These are phyloP conservation scores for Epistrophella euchroma DNA, from an alignment of 2,888 invertebrate genomes.

Conservation along the genomic window DNA sequence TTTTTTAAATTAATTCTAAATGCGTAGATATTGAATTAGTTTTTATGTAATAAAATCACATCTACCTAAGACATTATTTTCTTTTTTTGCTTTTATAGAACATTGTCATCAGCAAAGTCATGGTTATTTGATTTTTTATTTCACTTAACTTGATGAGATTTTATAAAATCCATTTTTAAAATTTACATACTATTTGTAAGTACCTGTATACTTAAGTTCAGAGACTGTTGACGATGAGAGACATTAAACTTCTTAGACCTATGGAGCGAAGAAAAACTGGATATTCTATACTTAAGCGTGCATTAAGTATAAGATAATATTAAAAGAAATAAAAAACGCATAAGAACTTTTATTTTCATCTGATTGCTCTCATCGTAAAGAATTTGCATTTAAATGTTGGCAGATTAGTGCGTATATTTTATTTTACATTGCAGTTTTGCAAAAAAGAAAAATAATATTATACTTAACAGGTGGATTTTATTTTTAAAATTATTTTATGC, in stretches of 20 bases:
- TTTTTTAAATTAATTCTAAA: background rate
- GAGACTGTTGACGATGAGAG: background rate
- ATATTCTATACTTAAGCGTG: background rate
- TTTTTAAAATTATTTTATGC: background rate
- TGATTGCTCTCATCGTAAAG: background rate
- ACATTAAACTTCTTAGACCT: slow-evolving; percentile 3
- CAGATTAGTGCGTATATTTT: background rate
- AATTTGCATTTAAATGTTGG: slow-evolving; percentile 20
- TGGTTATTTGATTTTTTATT: background rate
- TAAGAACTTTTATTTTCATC: slow-evolving; percentile 7
- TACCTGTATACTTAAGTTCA: background rate
- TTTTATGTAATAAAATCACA: background rate
- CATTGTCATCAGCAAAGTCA: background rate
- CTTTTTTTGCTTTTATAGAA: background rate
- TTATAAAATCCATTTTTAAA: background rate
- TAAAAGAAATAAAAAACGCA: background rate
- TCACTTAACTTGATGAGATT: background rate
- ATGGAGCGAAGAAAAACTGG: background rate
- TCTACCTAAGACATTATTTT: background rate
- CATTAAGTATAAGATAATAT: background rate
- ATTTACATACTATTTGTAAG: background rate
- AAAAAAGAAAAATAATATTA: background rate
- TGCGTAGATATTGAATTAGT: background rate
- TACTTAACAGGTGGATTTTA: background rate
- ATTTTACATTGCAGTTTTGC: background rate